phyloP scores from a whole-genome alignment of 2,113 vertebrate genomes.

The Agapornis roseicollis region DNA sequence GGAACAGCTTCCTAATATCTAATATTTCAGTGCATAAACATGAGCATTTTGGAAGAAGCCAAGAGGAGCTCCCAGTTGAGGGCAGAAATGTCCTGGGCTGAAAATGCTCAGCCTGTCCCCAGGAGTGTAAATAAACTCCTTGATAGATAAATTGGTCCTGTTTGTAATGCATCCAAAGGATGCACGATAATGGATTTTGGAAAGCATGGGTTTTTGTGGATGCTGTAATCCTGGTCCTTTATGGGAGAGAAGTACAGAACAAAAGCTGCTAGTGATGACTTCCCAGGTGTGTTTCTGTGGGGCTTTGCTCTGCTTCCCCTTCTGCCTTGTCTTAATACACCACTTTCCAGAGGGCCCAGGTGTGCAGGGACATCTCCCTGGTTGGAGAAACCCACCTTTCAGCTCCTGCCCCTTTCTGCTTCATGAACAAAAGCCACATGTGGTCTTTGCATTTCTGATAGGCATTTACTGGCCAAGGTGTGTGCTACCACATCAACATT shows the following conservation, averaged over 20 bases:
- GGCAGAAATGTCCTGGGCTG: rapidly evolving
- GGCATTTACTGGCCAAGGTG: rapidly evolving
- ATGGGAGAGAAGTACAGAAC: not conserved
- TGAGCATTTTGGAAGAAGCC: not conserved
- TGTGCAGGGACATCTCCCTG: not conserved
- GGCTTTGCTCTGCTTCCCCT: not conserved
- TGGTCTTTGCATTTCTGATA: not conserved
- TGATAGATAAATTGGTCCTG: not conserved
- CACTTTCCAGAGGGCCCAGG: not conserved
- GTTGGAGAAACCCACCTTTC: not conserved
- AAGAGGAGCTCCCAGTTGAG: not conserved
- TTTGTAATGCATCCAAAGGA: not conserved
- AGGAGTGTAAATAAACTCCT: not conserved
- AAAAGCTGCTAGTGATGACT: not conserved
- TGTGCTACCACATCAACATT: not conserved
- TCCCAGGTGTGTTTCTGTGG: not conserved
- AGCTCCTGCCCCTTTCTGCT: not conserved
- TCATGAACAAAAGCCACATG: not conserved
- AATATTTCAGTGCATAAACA: rapidly evolving
- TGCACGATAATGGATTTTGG: rapidly evolving
- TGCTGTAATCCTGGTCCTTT: not conserved
- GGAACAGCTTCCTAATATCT: not conserved
- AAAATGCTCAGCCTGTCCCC: not conserved
- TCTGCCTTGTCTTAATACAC: not conserved
- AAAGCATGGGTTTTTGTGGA: not conserved